Conservation (phyloP, 1,140 invertebrate species). For the Drosophila jambulina region DNA sequence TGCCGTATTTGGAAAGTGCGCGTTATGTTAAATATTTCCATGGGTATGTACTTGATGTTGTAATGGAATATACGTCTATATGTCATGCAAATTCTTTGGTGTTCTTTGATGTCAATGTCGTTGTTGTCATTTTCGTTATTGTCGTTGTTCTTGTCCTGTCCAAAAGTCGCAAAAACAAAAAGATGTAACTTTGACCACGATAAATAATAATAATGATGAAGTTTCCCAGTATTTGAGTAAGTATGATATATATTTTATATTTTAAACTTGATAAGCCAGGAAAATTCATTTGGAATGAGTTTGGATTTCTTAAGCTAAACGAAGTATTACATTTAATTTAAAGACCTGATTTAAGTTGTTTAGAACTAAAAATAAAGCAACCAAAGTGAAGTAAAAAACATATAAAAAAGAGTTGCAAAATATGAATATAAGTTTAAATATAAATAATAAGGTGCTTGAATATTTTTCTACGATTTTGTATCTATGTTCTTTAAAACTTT, state of each 20-base stretch:
- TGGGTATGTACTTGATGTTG: slow-evolving; percentile 85
- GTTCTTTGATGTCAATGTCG: slow-evolving; percentile 60
- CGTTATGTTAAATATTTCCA: slow-evolving; percentile 48
- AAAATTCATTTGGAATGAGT: neutral
- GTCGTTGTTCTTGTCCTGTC: slow-evolving; percentile 38
- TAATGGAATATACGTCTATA: slow-evolving; percentile 79
- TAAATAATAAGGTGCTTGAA: too few species aligned
- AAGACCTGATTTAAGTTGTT: too few species aligned
- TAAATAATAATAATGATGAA: slow-evolving; percentile 12
- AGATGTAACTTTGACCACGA: slow-evolving; percentile 12
- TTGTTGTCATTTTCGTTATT: slow-evolving; percentile 53
- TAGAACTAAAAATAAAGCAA: too few species aligned
- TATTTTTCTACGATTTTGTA: too few species aligned
- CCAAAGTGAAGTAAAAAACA: too few species aligned
- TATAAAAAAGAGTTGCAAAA: neutral
- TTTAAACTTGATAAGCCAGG: neutral
- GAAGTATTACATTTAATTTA: too few species aligned
- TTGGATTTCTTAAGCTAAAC: neutral
- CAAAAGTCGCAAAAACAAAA: slow-evolving; percentile 15
- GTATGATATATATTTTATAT: slow-evolving; percentile 41
- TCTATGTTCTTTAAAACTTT: neutral
- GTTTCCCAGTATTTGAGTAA: slow-evolving; percentile 47
- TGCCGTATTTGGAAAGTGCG: slow-evolving; percentile 36
- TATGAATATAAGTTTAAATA: too few species aligned
- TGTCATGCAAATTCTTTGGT: slow-evolving; percentile 74